phyloP scores from a whole-genome alignment of 2,888 invertebrate genomes.

The Zhengitettix transpicula region DNA sequence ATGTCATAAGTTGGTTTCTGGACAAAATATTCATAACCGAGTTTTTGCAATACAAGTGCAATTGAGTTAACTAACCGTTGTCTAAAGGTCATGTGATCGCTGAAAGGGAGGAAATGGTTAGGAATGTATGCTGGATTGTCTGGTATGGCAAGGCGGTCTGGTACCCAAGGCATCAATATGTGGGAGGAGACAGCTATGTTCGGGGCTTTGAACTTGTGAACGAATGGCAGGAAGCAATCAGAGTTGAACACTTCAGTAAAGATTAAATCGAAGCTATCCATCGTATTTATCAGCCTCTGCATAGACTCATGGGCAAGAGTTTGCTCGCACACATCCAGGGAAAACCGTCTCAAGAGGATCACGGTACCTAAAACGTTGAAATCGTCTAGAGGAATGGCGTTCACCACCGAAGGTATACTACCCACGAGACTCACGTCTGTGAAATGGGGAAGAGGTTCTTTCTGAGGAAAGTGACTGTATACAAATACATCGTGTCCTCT shows the following conservation, averaged over 20 bases:
- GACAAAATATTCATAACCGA: conserved; percentile 20
- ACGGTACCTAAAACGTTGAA: background rate
- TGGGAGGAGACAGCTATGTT: conserved; percentile 40
- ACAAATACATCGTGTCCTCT: background rate
- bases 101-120: conserved; percentile 22
- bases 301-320: conserved; percentile 7
- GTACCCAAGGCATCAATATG: conserved; percentile 42
- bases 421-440: background rate
- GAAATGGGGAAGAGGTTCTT: background rate
- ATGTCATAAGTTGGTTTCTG: conserved; percentile 4
- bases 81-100: conserved; percentile 5
- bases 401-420: background rate
- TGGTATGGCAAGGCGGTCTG: conserved; percentile 37
- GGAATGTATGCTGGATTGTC: conserved; percentile 41
- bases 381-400: background rate
- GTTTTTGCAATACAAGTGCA: conserved; percentile 13
- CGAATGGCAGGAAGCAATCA: conserved; percentile 51
- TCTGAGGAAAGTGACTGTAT: background rate
- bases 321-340: conserved; percentile 5
- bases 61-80: conserved; percentile 5
- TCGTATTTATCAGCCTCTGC: conserved; percentile 10
- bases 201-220: conserved; percentile 37
- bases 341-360: background rate
- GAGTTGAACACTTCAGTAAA: conserved; percentile 54
- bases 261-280: conserved; percentile 41